Conservation (phyloP, 2,113 vertebrate species). For the Oreotragus oreotragus region DNA sequence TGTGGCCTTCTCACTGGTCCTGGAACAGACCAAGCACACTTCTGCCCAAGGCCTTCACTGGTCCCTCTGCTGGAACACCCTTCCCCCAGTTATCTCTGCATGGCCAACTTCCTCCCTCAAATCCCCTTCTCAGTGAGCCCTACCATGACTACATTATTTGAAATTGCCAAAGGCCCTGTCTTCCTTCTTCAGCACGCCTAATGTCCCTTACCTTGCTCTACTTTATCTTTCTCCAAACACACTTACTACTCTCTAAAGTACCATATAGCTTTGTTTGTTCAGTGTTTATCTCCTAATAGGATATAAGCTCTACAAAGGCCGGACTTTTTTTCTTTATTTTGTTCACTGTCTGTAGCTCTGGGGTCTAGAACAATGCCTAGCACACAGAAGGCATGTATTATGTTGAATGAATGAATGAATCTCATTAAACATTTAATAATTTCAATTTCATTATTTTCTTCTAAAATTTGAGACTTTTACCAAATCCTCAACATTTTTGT, state of each 20-base stretch:
- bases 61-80: background rate
- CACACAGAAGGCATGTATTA: background rate
- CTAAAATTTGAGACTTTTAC: background rate
- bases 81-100: background rate
- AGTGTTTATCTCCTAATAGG: background rate
- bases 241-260: background rate
- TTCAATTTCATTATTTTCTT: background rate
- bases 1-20: background rate
- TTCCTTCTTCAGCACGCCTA: background rate
- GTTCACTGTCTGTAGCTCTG: background rate
- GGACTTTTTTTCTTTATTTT: background rate
- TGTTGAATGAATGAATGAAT: background rate
- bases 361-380: background rate
- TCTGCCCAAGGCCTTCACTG: background rate
- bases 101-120: background rate
- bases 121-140: background rate
- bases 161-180: background rate
- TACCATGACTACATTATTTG: background rate
- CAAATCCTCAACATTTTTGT: background rate
- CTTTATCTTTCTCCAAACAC: background rate
- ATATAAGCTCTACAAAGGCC: background rate
- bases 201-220: background rate
- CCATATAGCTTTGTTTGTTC: background rate
- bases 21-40: background rate
- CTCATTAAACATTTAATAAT: background rate